Conservation (phyloP, 2,113 vertebrate species). For the Perca flavescens region DNA sequence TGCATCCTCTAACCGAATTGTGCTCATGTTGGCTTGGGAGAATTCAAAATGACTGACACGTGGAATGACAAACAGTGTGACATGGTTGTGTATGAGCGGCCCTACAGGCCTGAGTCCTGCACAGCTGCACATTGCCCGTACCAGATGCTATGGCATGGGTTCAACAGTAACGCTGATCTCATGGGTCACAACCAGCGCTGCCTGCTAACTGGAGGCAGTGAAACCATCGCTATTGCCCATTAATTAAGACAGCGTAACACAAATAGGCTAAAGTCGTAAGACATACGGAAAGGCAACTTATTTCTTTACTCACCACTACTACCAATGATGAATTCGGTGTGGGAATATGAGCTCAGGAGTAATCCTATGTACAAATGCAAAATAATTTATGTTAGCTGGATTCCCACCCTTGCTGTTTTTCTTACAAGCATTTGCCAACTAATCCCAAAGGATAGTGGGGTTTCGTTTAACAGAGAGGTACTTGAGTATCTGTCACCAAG, state of each 20-base stretch:
- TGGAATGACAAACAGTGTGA: slow-evolving; percentile 79
- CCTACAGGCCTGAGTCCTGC: slow-evolving; percentile 40
- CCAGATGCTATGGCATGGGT: slow-evolving; percentile 73
- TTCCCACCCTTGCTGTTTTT: slow-evolving; percentile 81
- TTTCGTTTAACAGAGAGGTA: slow-evolving; percentile 77
- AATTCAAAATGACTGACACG: slow-evolving; percentile 65
- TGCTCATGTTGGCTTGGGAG: slow-evolving; percentile 64
- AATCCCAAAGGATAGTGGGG: slow-evolving; percentile 68
- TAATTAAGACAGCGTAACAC: slow-evolving; percentile 54
- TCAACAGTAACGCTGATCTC: slow-evolving; percentile 80
- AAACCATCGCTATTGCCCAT: slow-evolving; percentile 47
- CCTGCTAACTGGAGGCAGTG: slow-evolving; percentile 50
- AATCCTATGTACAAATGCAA: slow-evolving; percentile 76
- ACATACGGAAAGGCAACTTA: slow-evolving; percentile 28
- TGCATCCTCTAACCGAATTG: slow-evolving; percentile 70
- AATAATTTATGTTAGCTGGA: slow-evolving; percentile 67
- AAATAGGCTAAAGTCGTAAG: slow-evolving; percentile 45
- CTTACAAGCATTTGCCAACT: slow-evolving; percentile 72
- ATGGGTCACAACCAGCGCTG: slow-evolving; percentile 70
- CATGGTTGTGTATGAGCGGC: slow-evolving; percentile 46
- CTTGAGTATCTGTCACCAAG: slow-evolving; percentile 71
- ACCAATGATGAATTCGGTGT: slow-evolving; percentile 52
- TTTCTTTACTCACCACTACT: slow-evolving; percentile 43
- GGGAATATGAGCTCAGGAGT: slow-evolving; percentile 69
- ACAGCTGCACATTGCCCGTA: slow-evolving; percentile 72